Evolutionary conservation across 1,140 invertebrate species (phyloP).

Genomic region (Tribolium madens): DNA sequence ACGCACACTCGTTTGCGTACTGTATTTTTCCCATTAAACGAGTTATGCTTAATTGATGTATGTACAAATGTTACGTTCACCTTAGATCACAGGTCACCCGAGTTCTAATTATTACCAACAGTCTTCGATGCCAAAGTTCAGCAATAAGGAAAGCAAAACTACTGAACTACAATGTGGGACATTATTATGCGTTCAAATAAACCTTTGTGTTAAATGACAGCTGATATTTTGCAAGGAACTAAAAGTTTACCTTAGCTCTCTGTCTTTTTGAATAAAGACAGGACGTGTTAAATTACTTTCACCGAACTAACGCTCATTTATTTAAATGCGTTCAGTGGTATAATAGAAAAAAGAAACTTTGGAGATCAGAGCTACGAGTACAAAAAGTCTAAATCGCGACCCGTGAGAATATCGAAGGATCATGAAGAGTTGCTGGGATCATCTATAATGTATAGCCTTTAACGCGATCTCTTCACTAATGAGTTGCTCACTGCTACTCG

Average conservation of each 20-base stretch:
- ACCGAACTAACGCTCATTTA: not conserved
- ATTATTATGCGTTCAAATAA: slow-evolving; percentile 31
- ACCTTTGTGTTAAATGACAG: slow-evolving; percentile 37
- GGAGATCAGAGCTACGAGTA: not conserved
- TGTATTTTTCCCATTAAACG: not conserved
- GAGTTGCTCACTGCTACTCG: slow-evolving; percentile 32
- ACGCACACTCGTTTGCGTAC: slow-evolving; percentile 5
- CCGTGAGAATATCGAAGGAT: slow-evolving; percentile 30
- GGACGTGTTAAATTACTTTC: slow-evolving; percentile 36
- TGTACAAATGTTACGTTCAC: slow-evolving; percentile 15
- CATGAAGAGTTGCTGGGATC: slow-evolving; percentile 34
- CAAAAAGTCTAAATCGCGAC: not conserved
- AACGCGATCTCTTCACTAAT: slow-evolving; percentile 34
- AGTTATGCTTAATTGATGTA: slow-evolving; percentile 9
- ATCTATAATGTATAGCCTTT: slow-evolving; percentile 33
- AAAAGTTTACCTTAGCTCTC: slow-evolving; percentile 26
- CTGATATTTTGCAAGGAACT: slow-evolving; percentile 21
- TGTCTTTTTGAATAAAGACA: slow-evolving; percentile 32
- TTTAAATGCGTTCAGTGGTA: not conserved
- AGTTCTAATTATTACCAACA: slow-evolving; percentile 7
- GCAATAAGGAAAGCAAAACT: slow-evolving; percentile 20
- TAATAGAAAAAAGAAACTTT: not conserved
- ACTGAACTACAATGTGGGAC: slow-evolving; percentile 1
- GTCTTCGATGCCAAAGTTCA: slow-evolving; percentile 24
- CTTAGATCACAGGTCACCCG: slow-evolving; percentile 9